Base-by-base conservation (phyloP, 2,797 vertebrate genomes). In the Pangasius djambal region DNA sequence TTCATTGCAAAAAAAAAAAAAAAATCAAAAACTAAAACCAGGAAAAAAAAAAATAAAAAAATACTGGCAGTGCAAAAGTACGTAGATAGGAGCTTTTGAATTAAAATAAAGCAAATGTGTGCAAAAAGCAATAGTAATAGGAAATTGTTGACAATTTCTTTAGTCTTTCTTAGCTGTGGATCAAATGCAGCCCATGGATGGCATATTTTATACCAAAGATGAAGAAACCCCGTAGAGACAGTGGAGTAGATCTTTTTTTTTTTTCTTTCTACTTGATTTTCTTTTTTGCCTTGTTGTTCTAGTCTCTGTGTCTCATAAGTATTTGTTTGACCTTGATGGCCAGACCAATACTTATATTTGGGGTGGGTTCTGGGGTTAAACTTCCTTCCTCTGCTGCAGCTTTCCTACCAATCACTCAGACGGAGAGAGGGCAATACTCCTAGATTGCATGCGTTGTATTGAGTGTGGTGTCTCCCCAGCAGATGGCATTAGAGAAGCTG, bases 161-260 rank as follows among this genome's bases (percentile, higher is more conserved):
- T 97, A 97, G 97, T 98, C 96, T 98, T 98, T 98, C 97, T 96
- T 97, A 98, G 97, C 97, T 96, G 97, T 97, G 97, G 94, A 97
- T 97, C 96, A 97, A 98, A 97, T 96, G 96, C 97, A 98, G 97
- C 98, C 97, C 95, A 95, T 95, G 97, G 97, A 97, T 96, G 97
- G 97, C 97, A 97, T 96, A 97, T 98, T 99, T 98, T 98, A 99
- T 99, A 99, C 98, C 98, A 99, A 99, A 99, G 98, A 99, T 97
- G 96, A 98, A 97, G 96, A 96, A 96, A 94, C 96, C 94, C 96
- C 95, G 95, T 90, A 91, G 97, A 97, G 96, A 96, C 96, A 96
- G 97, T 96, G 95, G 96, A 96, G 97, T 96, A 96, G 95, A 97
- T 96, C 95, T 95, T 95, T 95, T 94, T 95, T 95, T 95, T 95